phyloP scores from a whole-genome alignment of 2,797 vertebrate genomes.

The Anguilla obscura region DNA sequence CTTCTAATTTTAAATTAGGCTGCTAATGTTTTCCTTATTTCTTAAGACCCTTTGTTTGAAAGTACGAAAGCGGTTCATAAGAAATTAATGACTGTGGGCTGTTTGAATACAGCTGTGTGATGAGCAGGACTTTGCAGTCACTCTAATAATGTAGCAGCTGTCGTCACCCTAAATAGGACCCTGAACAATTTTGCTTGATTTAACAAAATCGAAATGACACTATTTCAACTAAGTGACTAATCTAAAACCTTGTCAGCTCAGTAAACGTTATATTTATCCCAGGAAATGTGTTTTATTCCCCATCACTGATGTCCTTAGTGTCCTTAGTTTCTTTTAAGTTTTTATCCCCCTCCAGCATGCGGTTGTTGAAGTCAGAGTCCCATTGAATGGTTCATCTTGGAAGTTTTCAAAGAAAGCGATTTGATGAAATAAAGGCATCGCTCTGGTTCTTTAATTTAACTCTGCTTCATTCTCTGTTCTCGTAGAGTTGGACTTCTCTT shows the following conservation, averaged over 20 bases:
- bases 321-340: constrained; percentile 26
- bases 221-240: not conserved
- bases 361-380: constrained; percentile 30
- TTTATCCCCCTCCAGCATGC: constrained; percentile 8
- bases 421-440: constrained; percentile 36
- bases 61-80: constrained; percentile 57
- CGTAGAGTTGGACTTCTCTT: constrained; percentile 42
- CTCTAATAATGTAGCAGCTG: constrained; percentile 47
- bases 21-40: constrained; percentile 60
- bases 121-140: constrained; percentile 52
- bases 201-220: constrained; percentile 43
- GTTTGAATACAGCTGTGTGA: constrained; percentile 53
- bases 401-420: constrained; percentile 34
- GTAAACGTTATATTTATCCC: not conserved
- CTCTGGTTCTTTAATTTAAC: constrained; percentile 52
- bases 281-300: not conserved
- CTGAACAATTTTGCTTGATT: constrained; percentile 35
- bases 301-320: constrained; percentile 25
- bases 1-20: constrained; percentile 56
- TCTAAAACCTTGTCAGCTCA: not conserved
- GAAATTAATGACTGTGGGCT: constrained; percentile 65
- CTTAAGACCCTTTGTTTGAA: constrained; percentile 57
- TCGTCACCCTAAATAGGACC: constrained; percentile 40
- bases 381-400: constrained; percentile 14
- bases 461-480: constrained; percentile 45